These are phyloP conservation scores for Spondyliosoma cantharus DNA, from an alignment of 2,797 vertebrate species.

Conservation along the genomic window DNA sequence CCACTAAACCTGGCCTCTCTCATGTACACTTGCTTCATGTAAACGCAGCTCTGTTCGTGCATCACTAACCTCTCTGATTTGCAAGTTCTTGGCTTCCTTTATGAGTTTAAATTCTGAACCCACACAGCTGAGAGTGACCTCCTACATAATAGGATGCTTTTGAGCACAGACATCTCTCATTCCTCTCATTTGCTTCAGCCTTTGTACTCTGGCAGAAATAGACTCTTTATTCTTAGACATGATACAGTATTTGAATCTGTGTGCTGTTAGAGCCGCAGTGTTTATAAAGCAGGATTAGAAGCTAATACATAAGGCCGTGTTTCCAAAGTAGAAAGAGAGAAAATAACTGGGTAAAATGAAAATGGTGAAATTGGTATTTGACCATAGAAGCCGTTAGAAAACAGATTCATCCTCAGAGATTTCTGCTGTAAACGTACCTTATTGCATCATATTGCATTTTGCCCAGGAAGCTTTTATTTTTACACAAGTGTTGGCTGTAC, in stretches of 20 bases:
- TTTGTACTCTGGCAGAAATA: slow-evolving; percentile 50
- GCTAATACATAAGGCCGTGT: slow-evolving; percentile 11
- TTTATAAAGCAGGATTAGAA: slow-evolving; percentile 38
- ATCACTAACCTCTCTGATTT: slow-evolving; percentile 27
- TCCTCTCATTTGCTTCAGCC: slow-evolving; percentile 41
- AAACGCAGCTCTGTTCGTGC: slow-evolving; percentile 5
- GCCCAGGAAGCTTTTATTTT: background rate
- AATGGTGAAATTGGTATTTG: background rate
- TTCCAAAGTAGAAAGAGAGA: slow-evolving; percentile 1
- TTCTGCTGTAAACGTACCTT: background rate
- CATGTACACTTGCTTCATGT: background rate
- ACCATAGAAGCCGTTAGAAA: slow-evolving; percentile 5
- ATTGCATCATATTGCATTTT: background rate
- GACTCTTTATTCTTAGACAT: slow-evolving; percentile 39
- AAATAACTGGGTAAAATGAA: slow-evolving; percentile 13
- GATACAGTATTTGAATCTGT: slow-evolving; percentile 23
- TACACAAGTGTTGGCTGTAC: background rate
- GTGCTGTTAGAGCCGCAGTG: slow-evolving; percentile 17
- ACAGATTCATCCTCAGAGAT: slow-evolving; percentile 1
- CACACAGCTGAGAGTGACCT: slow-evolving; percentile 33
- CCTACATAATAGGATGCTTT: slow-evolving; percentile 39
- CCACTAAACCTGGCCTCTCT: background rate
- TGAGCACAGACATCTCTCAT: slow-evolving; percentile 28
- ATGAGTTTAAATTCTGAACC: slow-evolving; percentile 28
- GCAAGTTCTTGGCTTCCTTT: slow-evolving; percentile 9